phyloP scores from a whole-genome alignment of 2,113 vertebrate species.

The Platichthys flesus region DNA sequence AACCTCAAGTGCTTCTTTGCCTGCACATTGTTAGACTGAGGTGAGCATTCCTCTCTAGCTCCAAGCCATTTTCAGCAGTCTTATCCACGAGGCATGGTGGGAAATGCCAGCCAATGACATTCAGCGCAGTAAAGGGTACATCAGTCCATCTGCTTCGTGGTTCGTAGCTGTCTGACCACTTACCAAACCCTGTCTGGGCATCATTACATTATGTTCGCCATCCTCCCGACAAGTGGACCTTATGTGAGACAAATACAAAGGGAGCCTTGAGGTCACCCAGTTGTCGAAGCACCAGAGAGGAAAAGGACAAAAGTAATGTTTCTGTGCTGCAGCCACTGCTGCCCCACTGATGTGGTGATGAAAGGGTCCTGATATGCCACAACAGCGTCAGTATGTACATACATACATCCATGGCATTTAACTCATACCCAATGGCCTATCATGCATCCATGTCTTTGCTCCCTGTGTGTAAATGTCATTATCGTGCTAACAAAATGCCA shows the following conservation, averaged over 20 bases:
- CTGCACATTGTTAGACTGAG: slow-evolving; percentile 10
- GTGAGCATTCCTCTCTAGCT: slow-evolving; percentile 29
- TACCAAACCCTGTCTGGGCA: slow-evolving; percentile 67
- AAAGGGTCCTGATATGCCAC: slow-evolving; percentile 2
- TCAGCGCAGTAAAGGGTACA: slow-evolving; percentile 79
- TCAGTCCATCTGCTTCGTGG: slow-evolving; percentile 77
- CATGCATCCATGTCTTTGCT: not conserved
- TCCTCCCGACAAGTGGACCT: slow-evolving; percentile 54
- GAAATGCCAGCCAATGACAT: slow-evolving; percentile 81
- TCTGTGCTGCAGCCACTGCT: slow-evolving; percentile 7
- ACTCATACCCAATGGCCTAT: slow-evolving; percentile 14
- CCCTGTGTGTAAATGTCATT: not conserved
- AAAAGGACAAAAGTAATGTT: slow-evolving; percentile 49
- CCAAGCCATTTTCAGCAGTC: slow-evolving; percentile 55
- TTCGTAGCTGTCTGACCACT: slow-evolving; percentile 74
- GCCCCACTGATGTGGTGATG: not conserved
- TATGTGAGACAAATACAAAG: slow-evolving; percentile 73
- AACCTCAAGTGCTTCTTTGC: not conserved
- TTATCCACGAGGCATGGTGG: slow-evolving; percentile 59
- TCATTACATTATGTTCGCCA: slow-evolving; percentile 70
- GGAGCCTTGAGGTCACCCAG: slow-evolving; percentile 41
- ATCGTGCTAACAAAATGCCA: not conserved
- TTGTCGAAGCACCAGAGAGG: slow-evolving; percentile 21
- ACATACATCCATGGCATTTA: slow-evolving; percentile 45
- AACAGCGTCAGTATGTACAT: slow-evolving; percentile 1